Evolutionary conservation across 2,888 invertebrate genomes (phyloP).

Genomic region (Dione juno): DNA sequence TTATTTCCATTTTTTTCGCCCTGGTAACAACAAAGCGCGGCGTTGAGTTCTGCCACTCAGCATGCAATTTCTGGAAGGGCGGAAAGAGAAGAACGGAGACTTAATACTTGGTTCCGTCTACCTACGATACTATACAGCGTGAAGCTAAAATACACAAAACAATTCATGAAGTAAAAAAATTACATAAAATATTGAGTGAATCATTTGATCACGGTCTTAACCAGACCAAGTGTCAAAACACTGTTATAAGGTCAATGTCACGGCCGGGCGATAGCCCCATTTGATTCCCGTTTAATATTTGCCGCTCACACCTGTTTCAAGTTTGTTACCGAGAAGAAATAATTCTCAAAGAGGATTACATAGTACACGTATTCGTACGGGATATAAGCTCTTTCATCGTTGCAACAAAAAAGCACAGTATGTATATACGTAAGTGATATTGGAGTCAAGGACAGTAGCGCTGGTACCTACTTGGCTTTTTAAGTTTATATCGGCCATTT

Average conservation of each 20-base stretch:
- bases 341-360: not conserved
- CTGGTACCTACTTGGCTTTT: not conserved
- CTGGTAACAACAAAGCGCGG: no score
- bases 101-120: no score
- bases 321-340: not conserved
- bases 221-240: not conserved
- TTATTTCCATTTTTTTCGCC: no score
- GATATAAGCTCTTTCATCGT: slow-evolving; percentile 3
- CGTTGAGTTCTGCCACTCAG: no score
- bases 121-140: no score
- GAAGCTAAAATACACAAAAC: no score
- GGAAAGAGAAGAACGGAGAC: no score
- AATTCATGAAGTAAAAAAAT: no score
- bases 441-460: slow-evolving; percentile 10
- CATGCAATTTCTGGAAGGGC: no score
- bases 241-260: slow-evolving; percentile 1
- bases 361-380: not conserved
- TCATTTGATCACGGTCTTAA: not conserved
- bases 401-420: not conserved
- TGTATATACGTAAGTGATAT: not conserved
- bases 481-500: slow-evolving; percentile 1
- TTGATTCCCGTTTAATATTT: not conserved
- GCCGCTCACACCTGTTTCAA: slow-evolving; percentile 9
- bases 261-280: not conserved
- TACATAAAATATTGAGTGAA: not conserved